phyloP scores from a whole-genome alignment of 30 jellyfish, hydroid and myxozoan genomes.

The Hydractinia echinata region DNA sequence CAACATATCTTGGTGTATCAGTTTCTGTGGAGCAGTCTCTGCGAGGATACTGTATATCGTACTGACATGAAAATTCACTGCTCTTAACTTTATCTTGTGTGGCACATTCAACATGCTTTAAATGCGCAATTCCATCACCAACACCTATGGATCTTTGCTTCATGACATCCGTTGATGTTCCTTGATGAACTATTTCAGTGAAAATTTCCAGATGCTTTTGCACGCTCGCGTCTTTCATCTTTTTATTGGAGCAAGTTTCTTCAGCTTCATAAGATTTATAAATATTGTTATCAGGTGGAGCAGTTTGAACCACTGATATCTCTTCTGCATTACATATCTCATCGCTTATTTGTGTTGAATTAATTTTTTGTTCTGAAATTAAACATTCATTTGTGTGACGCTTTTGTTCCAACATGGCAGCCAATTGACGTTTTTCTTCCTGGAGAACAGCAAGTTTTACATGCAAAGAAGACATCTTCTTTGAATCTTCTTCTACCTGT shows the following conservation, averaged over 20 bases:
- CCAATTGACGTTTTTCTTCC: constrained; percentile 88
- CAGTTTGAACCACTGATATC: too few relatives aligned
- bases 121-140: constrained; percentile 9
- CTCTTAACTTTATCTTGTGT: not conserved
- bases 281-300: too few relatives aligned
- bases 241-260: not conserved
- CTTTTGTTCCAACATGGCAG: constrained; percentile 63
- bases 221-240: constrained; percentile 16
- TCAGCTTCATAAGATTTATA: too few relatives aligned
- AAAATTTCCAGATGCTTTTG: constrained; percentile 21
- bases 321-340: too few relatives aligned
- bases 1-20: not conserved
- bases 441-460: constrained; percentile 94
- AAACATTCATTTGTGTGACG: constrained; percentile 24
- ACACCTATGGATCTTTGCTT: not conserved
- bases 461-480: constrained; percentile 60
- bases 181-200: constrained; percentile 9
- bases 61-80: constrained; percentile 22
- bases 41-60: not conserved
- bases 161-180: not conserved
- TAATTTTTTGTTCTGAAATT: too few relatives aligned
- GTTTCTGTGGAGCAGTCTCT: constrained; percentile 55
- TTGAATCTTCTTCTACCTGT: constrained; percentile 56
- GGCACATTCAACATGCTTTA: not conserved
- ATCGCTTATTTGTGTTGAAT: too few relatives aligned